These are phyloP conservation scores for Spea hammondii DNA, from an alignment of 2,797 vertebrate genomes.

Conservation along the genomic window DNA sequence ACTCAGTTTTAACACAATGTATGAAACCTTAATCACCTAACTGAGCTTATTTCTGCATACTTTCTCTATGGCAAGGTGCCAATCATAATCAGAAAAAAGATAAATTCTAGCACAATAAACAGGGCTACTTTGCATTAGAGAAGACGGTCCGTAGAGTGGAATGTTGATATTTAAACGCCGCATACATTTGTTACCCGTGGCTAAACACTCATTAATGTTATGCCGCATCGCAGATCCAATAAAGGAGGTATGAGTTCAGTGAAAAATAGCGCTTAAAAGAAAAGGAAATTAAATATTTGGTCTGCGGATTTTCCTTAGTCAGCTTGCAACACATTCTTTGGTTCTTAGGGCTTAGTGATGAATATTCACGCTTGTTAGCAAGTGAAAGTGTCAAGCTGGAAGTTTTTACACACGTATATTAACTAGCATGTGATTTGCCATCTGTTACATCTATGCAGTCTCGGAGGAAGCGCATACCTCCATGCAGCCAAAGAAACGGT, in stretches of 20 bases:
- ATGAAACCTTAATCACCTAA: background rate
- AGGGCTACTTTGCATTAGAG: background rate
- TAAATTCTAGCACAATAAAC: background rate
- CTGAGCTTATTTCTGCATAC: background rate
- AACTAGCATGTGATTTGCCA: background rate
- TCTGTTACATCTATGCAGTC: background rate
- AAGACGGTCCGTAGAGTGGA: background rate
- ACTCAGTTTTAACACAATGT: background rate
- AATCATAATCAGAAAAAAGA: background rate
- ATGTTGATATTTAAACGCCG: slow-evolving; percentile 2
- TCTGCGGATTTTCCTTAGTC: background rate
- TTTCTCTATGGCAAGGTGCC: background rate
- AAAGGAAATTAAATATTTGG: background rate
- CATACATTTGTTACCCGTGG: background rate
- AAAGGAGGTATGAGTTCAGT: background rate
- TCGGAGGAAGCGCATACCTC: too few relatives aligned
- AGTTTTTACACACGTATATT: background rate
- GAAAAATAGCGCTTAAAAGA: background rate
- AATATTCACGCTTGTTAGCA: background rate
- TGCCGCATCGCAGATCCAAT: background rate
- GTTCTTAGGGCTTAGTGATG: background rate
- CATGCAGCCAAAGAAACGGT: too few relatives aligned
- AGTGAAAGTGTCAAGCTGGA: background rate
- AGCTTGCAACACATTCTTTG: background rate
- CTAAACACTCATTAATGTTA: background rate